Conservation (phyloP, 2,888 invertebrate species). For the Linnaemya tessellans region DNA sequence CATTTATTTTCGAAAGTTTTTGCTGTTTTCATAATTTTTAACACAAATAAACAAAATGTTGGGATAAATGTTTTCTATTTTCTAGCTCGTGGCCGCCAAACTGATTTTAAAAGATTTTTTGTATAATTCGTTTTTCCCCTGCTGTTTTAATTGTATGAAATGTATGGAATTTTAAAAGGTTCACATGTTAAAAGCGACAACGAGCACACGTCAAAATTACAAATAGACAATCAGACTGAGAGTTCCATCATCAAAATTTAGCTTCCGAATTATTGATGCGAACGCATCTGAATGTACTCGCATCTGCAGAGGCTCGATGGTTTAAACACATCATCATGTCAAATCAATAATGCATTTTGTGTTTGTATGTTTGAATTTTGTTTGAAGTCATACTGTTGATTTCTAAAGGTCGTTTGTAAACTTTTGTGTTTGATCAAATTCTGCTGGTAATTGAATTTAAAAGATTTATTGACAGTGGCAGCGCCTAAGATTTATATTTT, state of each 20-base stretch:
- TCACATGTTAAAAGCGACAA: slow-evolving; percentile 74
- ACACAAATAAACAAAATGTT: slow-evolving; percentile 64
- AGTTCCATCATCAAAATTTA: slow-evolving; percentile 54
- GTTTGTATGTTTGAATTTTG: slow-evolving; percentile 31
- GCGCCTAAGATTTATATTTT: slow-evolving; percentile 12
- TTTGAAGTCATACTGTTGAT: slow-evolving; percentile 42
- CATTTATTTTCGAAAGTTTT: slow-evolving; percentile 57
- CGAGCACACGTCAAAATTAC: slow-evolving; percentile 69
- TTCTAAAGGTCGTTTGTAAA: slow-evolving; percentile 51
- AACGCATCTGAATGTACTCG: neutral
- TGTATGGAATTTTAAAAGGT: slow-evolving; percentile 81
- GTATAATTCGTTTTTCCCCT: slow-evolving; percentile 23
- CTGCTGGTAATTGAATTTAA: slow-evolving; percentile 79
- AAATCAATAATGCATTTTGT: slow-evolving; percentile 47
- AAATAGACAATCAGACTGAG: slow-evolving; percentile 55
- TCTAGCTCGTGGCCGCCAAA: slow-evolving; percentile 47
- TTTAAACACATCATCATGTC: slow-evolving; percentile 30
- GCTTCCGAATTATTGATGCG: slow-evolving; percentile 57
- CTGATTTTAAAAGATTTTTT: slow-evolving; percentile 30
- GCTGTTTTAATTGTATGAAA: slow-evolving; percentile 73
- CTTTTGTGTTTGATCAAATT: slow-evolving; percentile 4
- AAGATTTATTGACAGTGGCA: slow-evolving; percentile 74
- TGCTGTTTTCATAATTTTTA: slow-evolving; percentile 57
- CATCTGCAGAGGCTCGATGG: neutral
- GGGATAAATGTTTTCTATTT: slow-evolving; percentile 41